Percentiles rank a stretch among this genome's conserved stretches.
phyloP scores from a whole-genome alignment of 2,113 vertebrate species.

The Furnarius figulus region DNA sequence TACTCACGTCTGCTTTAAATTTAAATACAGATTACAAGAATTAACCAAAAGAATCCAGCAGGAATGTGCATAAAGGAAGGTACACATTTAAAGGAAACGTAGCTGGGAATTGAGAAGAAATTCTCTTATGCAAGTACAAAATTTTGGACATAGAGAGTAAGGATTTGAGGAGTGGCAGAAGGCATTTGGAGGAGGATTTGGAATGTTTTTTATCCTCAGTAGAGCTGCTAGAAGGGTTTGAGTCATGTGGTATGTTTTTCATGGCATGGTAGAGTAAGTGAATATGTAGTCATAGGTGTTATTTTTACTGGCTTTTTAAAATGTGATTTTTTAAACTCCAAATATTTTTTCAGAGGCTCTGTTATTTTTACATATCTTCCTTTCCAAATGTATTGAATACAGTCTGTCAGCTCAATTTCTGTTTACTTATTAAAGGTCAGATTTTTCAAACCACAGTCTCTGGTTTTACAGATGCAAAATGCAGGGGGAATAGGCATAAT shows the following conservation, averaged over 20 bases:
- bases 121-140: not conserved
- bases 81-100: not conserved
- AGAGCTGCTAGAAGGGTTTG: not conserved
- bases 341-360: slow-evolving; percentile 32
- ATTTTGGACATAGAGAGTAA: not conserved
- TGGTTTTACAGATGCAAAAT: not conserved
- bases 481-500: not conserved
- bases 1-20: not conserved
- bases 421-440: slow-evolving; percentile 28
- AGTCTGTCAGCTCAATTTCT: slow-evolving; percentile 20
- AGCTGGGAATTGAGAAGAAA: not conserved
- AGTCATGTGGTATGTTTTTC: slow-evolving; percentile 24
- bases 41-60: not conserved
- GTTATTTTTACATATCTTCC: slow-evolving; percentile 5
- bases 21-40: slow-evolving; percentile 23
- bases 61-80: not conserved
- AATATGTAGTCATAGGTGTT: slow-evolving; percentile 27
- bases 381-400: slow-evolving; percentile 9
- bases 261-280: not conserved
- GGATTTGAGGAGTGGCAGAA: not conserved
- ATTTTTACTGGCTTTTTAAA: slow-evolving; percentile 30
- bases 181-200: not conserved
- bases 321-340: not conserved
- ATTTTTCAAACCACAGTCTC: not conserved
- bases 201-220: not conserved